phyloP scores from a whole-genome alignment of 1,140 invertebrate species.

The Plectus sambesii region DNA sequence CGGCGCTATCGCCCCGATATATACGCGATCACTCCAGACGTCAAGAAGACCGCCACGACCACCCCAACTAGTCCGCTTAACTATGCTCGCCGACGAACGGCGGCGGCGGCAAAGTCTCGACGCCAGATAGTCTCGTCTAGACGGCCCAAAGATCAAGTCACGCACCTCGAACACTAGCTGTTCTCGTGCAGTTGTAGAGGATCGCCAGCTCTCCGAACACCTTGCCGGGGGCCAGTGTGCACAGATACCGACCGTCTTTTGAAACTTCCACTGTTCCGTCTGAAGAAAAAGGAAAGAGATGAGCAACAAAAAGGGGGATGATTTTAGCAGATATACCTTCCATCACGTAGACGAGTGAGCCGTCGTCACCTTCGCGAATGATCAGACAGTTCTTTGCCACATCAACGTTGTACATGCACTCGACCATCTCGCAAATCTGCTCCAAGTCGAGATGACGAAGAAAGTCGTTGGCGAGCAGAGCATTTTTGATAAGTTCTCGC shows the following conservation, averaged over 20 bases:
- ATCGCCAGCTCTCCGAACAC: conserved; percentile 96
- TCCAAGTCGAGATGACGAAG: conserved; percentile 26
- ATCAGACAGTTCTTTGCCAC: conserved; percentile 63
- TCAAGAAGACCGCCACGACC: no score
- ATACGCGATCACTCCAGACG: no score
- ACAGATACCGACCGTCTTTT: conserved; percentile 77
- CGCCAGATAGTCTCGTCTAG: no score
- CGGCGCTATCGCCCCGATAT: no score
- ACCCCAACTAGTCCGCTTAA: no score
- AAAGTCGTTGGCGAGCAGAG: conserved; percentile 29
- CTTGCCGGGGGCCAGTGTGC: conserved; percentile 85
- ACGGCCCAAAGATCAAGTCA: no score
- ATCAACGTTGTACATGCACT: conserved; percentile 25
- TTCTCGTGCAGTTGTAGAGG: conserved; percentile 94
- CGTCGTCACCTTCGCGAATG: conserved; percentile 92
- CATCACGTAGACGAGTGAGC: conserved; percentile 92
- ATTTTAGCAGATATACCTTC: conserved; percentile 60
- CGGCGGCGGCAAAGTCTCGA: no score
- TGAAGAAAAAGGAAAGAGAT: conserved; percentile 48
- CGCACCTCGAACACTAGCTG: conserved; percentile 83
- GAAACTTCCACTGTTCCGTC: conserved; percentile 94
- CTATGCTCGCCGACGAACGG: no score
- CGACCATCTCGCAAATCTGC: conserved; percentile 31
- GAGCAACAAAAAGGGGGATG: conserved; percentile 1
- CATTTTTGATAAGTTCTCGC: conserved; percentile 26